Conservation (phyloP, 2,113 vertebrate genomes). For the Chloropsis cyanopogon region DNA sequence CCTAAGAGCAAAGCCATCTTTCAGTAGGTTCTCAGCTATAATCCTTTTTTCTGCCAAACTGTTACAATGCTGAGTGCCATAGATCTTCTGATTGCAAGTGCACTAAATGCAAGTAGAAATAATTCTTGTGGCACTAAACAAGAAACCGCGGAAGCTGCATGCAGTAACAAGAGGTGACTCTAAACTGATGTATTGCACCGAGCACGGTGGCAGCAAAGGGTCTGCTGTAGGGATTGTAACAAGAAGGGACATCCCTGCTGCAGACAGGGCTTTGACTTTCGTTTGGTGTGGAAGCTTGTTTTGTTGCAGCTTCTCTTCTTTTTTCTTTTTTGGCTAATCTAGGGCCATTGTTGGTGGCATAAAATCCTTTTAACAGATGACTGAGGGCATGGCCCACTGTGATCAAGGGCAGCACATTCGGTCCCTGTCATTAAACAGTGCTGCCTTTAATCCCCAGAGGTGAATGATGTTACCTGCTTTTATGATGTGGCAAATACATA, state of each 20-base stretch:
- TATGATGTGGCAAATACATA: background rate
- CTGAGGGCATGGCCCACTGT: background rate
- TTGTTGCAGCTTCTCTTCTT: background rate
- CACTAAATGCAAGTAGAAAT: background rate
- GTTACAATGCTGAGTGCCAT: rapidly evolving
- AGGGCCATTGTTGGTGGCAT: background rate
- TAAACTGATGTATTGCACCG: background rate
- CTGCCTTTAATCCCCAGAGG: background rate
- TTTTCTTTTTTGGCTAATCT: background rate
- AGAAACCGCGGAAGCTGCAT: background rate
- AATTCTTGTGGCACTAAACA: background rate
- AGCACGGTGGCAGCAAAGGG: rapidly evolving
- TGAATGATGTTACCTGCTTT: background rate
- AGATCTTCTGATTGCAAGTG: background rate
- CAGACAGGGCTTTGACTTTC: background rate
- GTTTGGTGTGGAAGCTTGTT: background rate
- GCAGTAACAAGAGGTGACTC: background rate
- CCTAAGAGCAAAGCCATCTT: background rate
- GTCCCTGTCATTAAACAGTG: background rate
- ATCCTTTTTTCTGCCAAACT: background rate
- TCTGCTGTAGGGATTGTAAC: background rate
- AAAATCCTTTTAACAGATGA: background rate
- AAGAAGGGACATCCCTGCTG: background rate
- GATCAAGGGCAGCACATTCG: background rate
- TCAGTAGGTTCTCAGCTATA: background rate